Evolutionary conservation across 2,113 vertebrate species (phyloP).

Genomic region (Pimephales promelas): DNA sequence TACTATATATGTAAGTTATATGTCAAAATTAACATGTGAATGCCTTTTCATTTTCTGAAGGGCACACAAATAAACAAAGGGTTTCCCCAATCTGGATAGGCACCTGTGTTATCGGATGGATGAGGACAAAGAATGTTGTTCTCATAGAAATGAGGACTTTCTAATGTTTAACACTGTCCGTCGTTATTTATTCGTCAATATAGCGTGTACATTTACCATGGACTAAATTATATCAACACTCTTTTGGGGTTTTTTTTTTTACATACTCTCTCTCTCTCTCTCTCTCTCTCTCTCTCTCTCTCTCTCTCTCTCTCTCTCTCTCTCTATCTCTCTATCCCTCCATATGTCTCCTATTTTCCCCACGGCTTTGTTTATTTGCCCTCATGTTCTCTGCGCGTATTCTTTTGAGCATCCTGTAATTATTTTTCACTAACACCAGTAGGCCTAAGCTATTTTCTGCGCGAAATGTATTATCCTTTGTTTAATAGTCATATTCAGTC

Average conservation of each 20-base stretch:
- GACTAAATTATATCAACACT: background rate
- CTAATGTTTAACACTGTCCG: background rate
- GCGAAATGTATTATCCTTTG: background rate
- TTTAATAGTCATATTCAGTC: background rate
- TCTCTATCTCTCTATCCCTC: background rate
- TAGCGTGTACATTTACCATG: background rate
- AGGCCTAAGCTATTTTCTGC: background rate
- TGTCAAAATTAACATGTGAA: background rate
- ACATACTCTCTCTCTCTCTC: background rate
- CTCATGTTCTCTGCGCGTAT: background rate
- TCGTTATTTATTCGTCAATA: background rate
- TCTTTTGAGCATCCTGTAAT: background rate
- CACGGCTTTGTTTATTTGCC: constrained; percentile 56
- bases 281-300: background rate
- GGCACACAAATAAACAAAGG: background rate
- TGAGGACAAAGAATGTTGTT: background rate
- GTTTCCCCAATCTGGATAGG: background rate
- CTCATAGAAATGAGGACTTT: no score
- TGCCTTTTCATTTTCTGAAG: no score
- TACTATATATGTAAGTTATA: background rate
- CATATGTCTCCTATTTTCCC: constrained; percentile 14
- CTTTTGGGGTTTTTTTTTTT: no score
- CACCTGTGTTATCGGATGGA: background rate
- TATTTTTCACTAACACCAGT: background rate
- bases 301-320: background rate